Evolutionary conservation across 2,797 vertebrate genomes (phyloP).

Genomic region (Oophaga sylvatica): DNA sequence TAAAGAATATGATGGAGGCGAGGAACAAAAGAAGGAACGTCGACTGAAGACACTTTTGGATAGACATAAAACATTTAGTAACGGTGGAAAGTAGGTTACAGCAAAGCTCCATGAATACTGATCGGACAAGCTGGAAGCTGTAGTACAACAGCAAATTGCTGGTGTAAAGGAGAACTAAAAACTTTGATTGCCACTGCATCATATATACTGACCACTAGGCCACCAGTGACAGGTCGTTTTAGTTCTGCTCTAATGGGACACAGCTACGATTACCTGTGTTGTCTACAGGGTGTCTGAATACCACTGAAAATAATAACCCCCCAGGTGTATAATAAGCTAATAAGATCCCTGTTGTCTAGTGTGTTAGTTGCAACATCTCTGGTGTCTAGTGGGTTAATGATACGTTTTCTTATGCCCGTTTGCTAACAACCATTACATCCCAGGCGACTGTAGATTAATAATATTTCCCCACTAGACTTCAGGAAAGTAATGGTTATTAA

Average conservation of each 20-base stretch:
- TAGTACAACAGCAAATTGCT: neutral
- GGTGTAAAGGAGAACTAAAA: neutral
- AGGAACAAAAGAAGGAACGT: neutral
- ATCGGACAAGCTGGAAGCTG: neutral
- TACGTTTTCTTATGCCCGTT: no score
- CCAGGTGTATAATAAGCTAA: no score
- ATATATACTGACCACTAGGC: neutral
- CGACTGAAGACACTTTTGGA: neutral
- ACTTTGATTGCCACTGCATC: neutral
- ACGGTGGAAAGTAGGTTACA: neutral
- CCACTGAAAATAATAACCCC: no score
- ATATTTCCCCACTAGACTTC: no score
- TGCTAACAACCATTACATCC: no score
- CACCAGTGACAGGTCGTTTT: neutral
- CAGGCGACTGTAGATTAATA: no score
- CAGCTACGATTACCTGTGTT: neutral
- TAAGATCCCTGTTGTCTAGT: no score
- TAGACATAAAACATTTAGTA: neutral
- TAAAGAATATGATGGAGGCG: slow-evolving; percentile 6
- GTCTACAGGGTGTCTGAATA: neutral
- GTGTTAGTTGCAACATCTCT: no score
- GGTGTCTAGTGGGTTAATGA: no score
- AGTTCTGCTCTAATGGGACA: neutral
- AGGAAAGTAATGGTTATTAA: no score
- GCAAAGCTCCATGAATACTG: neutral